A percentile compares a stretch with the other conserved stretches of the same genome.
Conservation (phyloP, 1,140 invertebrate genomes). For the Trachymyrmex cornetzi region DNA sequence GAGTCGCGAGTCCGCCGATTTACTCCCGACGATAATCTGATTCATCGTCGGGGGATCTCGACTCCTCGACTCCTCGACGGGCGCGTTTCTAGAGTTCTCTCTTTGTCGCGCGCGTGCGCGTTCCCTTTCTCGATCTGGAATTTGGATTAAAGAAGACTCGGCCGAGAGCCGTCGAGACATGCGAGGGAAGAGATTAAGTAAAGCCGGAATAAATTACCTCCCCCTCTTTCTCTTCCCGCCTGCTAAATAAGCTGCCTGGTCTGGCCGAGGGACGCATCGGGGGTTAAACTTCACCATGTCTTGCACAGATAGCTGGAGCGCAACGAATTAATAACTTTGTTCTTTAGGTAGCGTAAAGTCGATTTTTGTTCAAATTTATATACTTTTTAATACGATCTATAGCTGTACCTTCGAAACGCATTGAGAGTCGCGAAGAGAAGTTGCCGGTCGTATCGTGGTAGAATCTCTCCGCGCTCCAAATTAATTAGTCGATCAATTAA, state of each 20-base stretch:
- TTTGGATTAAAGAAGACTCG: constrained; percentile 74
- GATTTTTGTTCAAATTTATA: constrained; percentile 26
- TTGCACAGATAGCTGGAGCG: constrained; percentile 58
- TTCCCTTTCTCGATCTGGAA: constrained; percentile 65
- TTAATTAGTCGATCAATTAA: constrained; percentile 67
- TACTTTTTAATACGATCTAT: background rate
- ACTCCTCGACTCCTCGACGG: constrained; percentile 47
- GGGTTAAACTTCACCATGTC: constrained; percentile 66
- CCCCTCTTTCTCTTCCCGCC: constrained; percentile 53
- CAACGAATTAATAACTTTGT: constrained; percentile 54
- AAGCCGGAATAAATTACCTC: constrained; percentile 78
- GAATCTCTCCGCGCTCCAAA: constrained; percentile 49
- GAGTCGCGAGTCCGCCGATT: constrained; percentile 1
- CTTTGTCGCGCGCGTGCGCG: constrained; percentile 1
- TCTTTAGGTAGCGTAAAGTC: background rate
- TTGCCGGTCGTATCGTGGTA: background rate
- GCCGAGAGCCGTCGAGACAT: constrained; percentile 51
- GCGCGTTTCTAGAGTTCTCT: constrained; percentile 59
- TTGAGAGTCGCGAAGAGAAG: background rate
- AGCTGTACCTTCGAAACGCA: constrained; percentile 11
- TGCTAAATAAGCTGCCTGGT: constrained; percentile 66
- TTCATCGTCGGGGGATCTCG: constrained; percentile 63
- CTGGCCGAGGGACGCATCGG: constrained; percentile 67
- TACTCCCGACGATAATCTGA: constrained; percentile 59
- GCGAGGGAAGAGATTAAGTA: constrained; percentile 73